Evolutionary conservation across 30 jellyfish, hydroid and myxozoan genomes (phyloP).

Genomic region (Catostylus mosaicus): DNA sequence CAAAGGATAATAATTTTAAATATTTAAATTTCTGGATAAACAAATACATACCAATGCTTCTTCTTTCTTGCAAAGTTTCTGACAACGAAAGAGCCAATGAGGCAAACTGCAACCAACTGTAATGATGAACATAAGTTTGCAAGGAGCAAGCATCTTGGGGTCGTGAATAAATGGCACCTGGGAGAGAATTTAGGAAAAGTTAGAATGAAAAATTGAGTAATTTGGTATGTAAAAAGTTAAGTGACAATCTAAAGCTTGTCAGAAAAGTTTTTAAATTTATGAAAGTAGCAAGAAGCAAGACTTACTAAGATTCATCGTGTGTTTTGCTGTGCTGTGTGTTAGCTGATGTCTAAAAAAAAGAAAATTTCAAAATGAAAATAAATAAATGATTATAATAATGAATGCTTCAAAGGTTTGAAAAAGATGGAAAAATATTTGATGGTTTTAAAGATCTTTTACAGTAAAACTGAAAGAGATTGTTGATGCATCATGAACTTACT

Average conservation of each 20-base stretch:
- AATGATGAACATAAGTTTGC: constrained; percentile 80
- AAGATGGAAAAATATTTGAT: too few species aligned
- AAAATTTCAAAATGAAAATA: too few species aligned
- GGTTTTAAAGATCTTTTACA: too few species aligned
- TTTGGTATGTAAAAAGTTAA: not conserved
- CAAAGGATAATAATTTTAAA: too few species aligned
- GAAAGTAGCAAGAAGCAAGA: not conserved
- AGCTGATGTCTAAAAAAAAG: constrained; percentile 47
- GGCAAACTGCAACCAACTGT: constrained; percentile 91
- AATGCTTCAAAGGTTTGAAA: too few species aligned
- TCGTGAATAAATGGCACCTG: constrained; percentile 52
- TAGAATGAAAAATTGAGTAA: not conserved
- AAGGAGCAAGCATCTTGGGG: constrained; percentile 58
- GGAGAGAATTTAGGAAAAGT: not conserved
- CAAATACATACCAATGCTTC: constrained; percentile 57
- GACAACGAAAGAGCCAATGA: constrained; percentile 80
- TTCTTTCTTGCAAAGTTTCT: constrained; percentile 70
- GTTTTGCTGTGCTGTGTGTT: constrained; percentile 52
- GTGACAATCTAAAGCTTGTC: not conserved
- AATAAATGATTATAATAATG: too few species aligned
- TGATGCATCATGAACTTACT: constrained; percentile 46
- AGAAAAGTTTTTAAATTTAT: not conserved
- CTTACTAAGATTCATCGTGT: constrained; percentile 63
- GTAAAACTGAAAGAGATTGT: too few species aligned
- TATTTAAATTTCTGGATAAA: too few species aligned